Base-by-base conservation (phyloP, 2,888 invertebrate species). In the Drosophila incognita region DNA sequence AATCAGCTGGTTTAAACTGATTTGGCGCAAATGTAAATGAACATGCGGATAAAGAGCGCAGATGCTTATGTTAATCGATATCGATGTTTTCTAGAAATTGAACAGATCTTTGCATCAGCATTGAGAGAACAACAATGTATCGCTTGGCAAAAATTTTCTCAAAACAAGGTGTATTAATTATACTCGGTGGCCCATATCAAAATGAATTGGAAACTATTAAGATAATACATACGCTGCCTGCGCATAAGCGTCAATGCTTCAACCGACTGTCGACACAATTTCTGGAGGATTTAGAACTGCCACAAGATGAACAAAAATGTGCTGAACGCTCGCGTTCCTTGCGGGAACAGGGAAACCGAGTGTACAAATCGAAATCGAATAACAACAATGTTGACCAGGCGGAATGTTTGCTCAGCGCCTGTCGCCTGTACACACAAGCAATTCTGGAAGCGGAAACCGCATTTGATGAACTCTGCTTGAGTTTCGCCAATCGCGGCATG, bases 401-500 rank as follows among this genome's bases (percentile, higher is more conserved):
- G n/a, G n/a, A 85, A 78, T 69, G 66, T 74, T 10, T 83, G 4
- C 73, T 91, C 1, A 64, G 64, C 4, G 92, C 92, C 2, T 83
- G 87, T 40, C 76, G 77, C 2, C 69, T 82, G 0, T 93, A 93
- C 35, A 92, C 92, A 4, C 69, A 81, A 48, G 92, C 93, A 0
- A 91, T 93, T 21, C 79, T 90, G 13, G 74, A 86, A 6, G 91
- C 92, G 0, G 84, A 88, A 38, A 69, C 76, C 15, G 82, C 73
- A 0, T 59, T 69, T 5, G 80, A 81, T 2, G 82, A 89, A 36
- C 74, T 91, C 0, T 74, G 91, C 0, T 58, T 93, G 40, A 91
- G 89, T 0, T 91, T 87, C 78, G 93, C 92, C 0, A 93, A 93
- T 76, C 83, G 93, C 1, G 93, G 92, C 1, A 88, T 91, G 70